phyloP scores from a whole-genome alignment of 2,113 vertebrate species.

The Elephas maximus region DNA sequence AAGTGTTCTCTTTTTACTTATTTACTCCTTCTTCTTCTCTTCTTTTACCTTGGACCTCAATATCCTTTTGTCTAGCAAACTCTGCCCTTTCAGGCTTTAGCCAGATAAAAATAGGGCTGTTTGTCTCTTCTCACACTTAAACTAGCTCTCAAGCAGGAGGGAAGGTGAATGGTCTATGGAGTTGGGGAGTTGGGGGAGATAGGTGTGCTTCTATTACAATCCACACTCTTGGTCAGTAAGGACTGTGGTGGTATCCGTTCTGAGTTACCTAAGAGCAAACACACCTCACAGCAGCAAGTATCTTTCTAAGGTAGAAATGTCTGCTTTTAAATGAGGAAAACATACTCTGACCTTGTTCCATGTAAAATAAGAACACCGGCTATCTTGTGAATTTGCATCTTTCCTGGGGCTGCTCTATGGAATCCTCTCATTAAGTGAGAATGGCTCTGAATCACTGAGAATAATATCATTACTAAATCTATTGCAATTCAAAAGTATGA shows the following conservation, averaged over 20 bases:
- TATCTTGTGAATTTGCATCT: not conserved
- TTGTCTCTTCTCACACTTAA: not conserved
- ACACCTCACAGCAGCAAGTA: not conserved
- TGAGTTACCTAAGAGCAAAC: not conserved
- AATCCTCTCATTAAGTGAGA: not conserved
- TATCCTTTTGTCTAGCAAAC: not conserved
- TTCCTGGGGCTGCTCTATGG: not conserved
- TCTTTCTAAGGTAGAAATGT: not conserved
- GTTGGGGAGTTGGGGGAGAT: not conserved
- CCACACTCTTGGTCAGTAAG: not conserved
- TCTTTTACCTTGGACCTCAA: not conserved
- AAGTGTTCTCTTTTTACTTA: not conserved
- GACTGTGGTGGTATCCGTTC: not conserved
- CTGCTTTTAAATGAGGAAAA: not conserved
- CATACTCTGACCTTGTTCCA: not conserved
- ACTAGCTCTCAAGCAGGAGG: not conserved
- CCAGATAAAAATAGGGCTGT: not conserved
- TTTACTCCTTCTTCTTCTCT: not conserved
- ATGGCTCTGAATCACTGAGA: not conserved
- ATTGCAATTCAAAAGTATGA: not conserved
- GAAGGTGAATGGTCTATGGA: not conserved
- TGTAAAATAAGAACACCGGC: not conserved
- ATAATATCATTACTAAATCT: not conserved
- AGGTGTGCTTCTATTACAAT: not conserved
- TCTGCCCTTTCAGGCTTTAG: not conserved